phyloP scores from a whole-genome alignment of 2,113 vertebrate species.

The Neofelis nebulosa region DNA sequence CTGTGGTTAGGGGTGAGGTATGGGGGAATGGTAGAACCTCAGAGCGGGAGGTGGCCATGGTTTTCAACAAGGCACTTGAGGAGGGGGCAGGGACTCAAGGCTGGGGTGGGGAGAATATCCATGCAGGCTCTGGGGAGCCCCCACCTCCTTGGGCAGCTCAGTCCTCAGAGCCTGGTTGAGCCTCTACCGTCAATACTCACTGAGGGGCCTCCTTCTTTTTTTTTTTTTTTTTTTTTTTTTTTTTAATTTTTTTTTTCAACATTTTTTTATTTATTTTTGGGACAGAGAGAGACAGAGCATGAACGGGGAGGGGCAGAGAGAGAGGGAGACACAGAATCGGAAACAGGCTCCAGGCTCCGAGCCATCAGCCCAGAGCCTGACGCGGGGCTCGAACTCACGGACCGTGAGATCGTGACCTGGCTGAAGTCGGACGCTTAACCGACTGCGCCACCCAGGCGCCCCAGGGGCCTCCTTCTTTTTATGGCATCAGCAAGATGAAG shows the following conservation, averaged over 20 bases:
- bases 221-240: too few species aligned
- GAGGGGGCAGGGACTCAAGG: neutral
- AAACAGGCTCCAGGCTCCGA: too few species aligned
- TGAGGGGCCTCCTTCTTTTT: neutral
- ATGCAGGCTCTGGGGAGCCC: neutral
- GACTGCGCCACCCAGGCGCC: too few species aligned
- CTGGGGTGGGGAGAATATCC: neutral
- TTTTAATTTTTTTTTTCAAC: too few species aligned
- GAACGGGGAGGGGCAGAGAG: too few species aligned
- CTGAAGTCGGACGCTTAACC: too few species aligned
- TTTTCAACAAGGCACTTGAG: neutral
- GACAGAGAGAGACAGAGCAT: too few species aligned
- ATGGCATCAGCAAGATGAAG: conserved; percentile 89
- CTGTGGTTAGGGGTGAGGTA: neutral
- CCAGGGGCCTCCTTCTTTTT: neutral
- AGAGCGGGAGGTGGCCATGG: neutral
- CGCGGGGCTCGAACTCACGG: too few species aligned
- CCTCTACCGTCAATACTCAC: accelerated
- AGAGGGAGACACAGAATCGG: too few species aligned
- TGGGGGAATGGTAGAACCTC: neutral
- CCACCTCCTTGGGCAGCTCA: neutral
- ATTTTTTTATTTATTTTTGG: too few species aligned
- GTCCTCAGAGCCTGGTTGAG: neutral
- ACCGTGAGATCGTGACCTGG: too few species aligned
- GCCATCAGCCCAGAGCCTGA: too few species aligned